phyloP scores from a whole-genome alignment of 2,113 vertebrate genomes.

The Todiramphus chloris region DNA sequence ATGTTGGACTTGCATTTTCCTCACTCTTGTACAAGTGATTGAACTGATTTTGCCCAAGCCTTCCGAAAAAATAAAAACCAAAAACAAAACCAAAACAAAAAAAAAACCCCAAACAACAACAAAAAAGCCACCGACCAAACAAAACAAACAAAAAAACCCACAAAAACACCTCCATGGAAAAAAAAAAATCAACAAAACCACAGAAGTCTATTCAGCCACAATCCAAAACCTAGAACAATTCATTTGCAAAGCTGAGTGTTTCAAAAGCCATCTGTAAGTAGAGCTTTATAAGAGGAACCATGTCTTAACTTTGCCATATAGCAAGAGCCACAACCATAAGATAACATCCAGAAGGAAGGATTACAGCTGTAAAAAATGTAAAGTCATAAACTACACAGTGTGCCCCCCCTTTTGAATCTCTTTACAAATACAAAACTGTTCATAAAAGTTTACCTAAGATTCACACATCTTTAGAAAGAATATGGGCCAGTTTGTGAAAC shows the following conservation, averaged over 20 bases:
- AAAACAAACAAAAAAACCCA: no score
- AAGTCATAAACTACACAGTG: conserved; percentile 35
- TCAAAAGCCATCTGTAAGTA: conserved; percentile 59
- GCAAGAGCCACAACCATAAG: not conserved
- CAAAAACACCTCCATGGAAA: not conserved
- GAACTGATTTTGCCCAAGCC: not conserved
- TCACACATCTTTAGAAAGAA: conserved; percentile 47
- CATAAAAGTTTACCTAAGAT: conserved; percentile 19
- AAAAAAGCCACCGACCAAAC: not conserved
- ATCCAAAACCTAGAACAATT: conserved; percentile 2
- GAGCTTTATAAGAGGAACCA: not conserved
- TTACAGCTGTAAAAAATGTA: conserved; percentile 43
- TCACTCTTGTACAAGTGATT: not conserved
- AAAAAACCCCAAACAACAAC: not conserved
- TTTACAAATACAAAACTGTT: conserved; percentile 22
- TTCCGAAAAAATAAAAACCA: not conserved
- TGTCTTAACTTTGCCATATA: conserved; percentile 22
- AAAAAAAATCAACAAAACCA: not conserved
- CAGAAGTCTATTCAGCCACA: not conserved
- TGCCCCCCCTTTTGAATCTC: conserved; percentile 36
- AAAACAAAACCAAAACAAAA: not conserved
- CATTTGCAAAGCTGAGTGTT: conserved; percentile 12
- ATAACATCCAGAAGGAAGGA: conserved; percentile 39
- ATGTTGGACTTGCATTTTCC: not conserved
- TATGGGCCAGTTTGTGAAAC: not conserved